Percentiles rank a stretch among this genome's conserved stretches.
These are phyloP conservation scores for Conus ventricosus DNA, from an alignment of 1,140 invertebrate genomes.

Conservation along the genomic window DNA sequence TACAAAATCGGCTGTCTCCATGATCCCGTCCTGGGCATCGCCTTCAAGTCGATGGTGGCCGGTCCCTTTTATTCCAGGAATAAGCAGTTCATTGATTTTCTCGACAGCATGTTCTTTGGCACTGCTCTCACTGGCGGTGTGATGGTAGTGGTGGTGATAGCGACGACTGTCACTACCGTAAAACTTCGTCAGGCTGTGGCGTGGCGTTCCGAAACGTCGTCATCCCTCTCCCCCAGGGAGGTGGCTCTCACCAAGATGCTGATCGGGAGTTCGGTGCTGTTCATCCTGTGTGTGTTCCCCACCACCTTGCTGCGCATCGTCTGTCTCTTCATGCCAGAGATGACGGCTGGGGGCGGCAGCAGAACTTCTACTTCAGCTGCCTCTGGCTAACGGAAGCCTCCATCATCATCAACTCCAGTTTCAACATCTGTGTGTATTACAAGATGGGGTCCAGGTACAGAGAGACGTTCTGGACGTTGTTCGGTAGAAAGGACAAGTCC, in stretches of 20 bases:
- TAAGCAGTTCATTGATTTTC: neutral
- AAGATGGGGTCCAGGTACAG: too few species aligned
- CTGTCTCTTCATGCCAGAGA: neutral
- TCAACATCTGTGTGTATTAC: too few species aligned
- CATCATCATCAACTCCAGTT: neutral
- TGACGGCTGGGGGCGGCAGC: neutral
- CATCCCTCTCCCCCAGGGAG: neutral
- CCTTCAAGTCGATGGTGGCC: neutral
- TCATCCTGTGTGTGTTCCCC: slow-evolving; percentile 17
- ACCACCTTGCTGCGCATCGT: neutral
- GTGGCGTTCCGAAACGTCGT: neutral
- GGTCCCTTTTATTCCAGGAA: neutral
- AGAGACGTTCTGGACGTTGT: too few species aligned
- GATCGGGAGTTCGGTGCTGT: slow-evolving; percentile 17
- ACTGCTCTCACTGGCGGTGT: neutral
- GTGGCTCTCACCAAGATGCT: slow-evolving; percentile 20
- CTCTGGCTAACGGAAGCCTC: neutral
- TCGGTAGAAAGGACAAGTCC: too few species aligned
- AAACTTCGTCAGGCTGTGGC: neutral
- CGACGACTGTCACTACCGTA: neutral
- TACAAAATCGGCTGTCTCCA: neutral
- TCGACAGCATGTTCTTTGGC: neutral
- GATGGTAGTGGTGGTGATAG: neutral
- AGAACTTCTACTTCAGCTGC: neutral
- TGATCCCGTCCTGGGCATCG: neutral